phyloP scores from a whole-genome alignment of 2,113 vertebrate species.

The Zingel zingel region DNA sequence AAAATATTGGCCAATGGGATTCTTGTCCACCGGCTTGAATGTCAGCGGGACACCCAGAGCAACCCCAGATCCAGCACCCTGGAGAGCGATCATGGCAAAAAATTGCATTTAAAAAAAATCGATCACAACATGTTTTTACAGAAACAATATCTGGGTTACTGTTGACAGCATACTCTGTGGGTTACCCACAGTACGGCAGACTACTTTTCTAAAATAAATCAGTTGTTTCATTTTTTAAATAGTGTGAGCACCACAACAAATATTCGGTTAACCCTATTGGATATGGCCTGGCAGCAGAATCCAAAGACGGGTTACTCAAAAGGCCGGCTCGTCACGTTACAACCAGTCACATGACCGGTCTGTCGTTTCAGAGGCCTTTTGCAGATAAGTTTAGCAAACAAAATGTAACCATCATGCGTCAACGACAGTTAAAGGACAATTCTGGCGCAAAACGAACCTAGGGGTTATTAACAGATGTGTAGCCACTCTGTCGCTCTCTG shows the following conservation, averaged over 20 bases:
- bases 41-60: background rate
- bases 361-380: too few relatives aligned
- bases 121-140: background rate
- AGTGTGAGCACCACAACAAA: background rate
- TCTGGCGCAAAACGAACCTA: too few relatives aligned
- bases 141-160: background rate
- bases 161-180: background rate
- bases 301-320: background rate
- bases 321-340: too few relatives aligned
- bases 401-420: too few relatives aligned
- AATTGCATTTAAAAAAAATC: background rate
- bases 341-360: too few relatives aligned
- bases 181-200: background rate
- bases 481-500: too few relatives aligned
- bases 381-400: too few relatives aligned
- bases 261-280: background rate
- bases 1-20: background rate
- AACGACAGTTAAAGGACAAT: too few relatives aligned
- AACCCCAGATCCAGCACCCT: slow-evolving; percentile 5
- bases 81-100: background rate
- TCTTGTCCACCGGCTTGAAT: background rate
- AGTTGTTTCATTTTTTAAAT: background rate
- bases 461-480: too few relatives aligned
- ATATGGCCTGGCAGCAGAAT: background rate
- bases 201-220: background rate